Percentiles rank a stretch among this genome's conserved stretches.
These are phyloP conservation scores for Drosophila antonietae DNA, from an alignment of 2,888 invertebrate genomes.

Conservation along the genomic window DNA sequence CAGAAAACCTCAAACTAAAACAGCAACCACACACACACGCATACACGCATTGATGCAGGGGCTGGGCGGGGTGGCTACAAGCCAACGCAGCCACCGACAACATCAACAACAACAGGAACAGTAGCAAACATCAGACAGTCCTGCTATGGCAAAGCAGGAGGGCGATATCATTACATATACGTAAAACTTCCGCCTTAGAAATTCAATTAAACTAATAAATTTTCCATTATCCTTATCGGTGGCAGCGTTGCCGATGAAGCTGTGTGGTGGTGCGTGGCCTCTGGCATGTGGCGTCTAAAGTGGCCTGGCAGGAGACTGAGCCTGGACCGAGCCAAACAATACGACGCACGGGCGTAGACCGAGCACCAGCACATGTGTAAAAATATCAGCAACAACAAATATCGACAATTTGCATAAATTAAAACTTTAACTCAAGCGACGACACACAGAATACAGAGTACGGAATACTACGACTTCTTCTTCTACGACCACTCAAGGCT, in stretches of 20 bases:
- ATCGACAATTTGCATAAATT: conserved; percentile 83
- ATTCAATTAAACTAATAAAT: conserved; percentile 83
- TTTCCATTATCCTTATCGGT: conserved; percentile 81
- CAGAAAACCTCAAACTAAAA: conserved; percentile 69
- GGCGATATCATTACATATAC: conserved; percentile 75
- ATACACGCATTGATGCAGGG: not conserved
- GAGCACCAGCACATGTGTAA: conserved; percentile 40
- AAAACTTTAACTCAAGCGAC: conserved; percentile 76
- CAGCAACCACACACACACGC: conserved; percentile 32
- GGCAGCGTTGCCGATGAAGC: conserved; percentile 47
- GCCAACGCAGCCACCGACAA: conserved; percentile 57
- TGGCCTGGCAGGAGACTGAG: conserved; percentile 31
- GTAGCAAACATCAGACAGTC: conserved; percentile 27
- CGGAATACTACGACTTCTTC: conserved; percentile 1
- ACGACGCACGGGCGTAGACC: conserved; percentile 23
- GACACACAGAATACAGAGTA: conserved; percentile 10
- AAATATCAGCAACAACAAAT: conserved; percentile 60
- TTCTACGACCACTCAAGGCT: not conserved
- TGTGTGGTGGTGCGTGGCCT: conserved; percentile 39
- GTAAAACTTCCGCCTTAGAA: conserved; percentile 81
- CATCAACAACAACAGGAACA: conserved; percentile 30
- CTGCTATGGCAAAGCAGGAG: conserved; percentile 20
- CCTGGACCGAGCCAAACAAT: conserved; percentile 69
- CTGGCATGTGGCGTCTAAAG: conserved; percentile 14
- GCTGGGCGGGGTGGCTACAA: conserved; percentile 31